A percentile compares a stretch with the other conserved stretches of the same genome.
These are phyloP conservation scores for Lysandra coridon DNA, from an alignment of 2,888 invertebrate species.

Conservation along the genomic window DNA sequence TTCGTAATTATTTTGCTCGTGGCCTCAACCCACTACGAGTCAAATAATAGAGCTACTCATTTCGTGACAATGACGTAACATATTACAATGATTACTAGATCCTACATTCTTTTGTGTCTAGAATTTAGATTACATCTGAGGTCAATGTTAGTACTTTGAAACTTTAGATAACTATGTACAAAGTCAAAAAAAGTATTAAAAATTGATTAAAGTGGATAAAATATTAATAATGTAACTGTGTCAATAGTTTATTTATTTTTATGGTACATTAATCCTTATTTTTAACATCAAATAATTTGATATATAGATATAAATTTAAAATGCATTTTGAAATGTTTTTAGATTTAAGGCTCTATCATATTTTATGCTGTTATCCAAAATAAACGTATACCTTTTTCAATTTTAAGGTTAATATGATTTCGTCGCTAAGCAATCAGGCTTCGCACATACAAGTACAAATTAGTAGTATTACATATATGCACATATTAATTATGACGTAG, in stretches of 20 bases:
- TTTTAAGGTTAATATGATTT: neutral
- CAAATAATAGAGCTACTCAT: neutral
- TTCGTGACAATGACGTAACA: slow-evolving; percentile 19
- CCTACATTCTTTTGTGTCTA: neutral
- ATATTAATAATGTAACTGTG: neutral
- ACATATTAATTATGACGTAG: slow-evolving; percentile 1
- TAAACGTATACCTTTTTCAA: neutral
- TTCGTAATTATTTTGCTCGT: slow-evolving; percentile 6
- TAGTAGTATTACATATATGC: neutral
- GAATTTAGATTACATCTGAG: neutral
- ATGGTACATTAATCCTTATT: neutral
- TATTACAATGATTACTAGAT: slow-evolving; percentile 14
- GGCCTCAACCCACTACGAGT: neutral
- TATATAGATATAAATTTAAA: neutral
- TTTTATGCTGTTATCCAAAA: too few relatives aligned
- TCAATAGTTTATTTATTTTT: neutral
- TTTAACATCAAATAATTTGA: neutral
- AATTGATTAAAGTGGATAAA: neutral
- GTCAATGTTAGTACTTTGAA: neutral
- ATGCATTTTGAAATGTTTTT: too few relatives aligned
- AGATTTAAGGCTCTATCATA: too few relatives aligned
- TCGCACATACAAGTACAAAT: neutral
- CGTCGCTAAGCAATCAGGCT: neutral
- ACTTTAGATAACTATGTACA: neutral
- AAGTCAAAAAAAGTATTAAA: neutral